Evolutionary conservation across 2,113 vertebrate genomes (phyloP), one percentile per base, ranked within the genome.

Genomic region (Sinocyclocheilus anshuiensis): DNA sequence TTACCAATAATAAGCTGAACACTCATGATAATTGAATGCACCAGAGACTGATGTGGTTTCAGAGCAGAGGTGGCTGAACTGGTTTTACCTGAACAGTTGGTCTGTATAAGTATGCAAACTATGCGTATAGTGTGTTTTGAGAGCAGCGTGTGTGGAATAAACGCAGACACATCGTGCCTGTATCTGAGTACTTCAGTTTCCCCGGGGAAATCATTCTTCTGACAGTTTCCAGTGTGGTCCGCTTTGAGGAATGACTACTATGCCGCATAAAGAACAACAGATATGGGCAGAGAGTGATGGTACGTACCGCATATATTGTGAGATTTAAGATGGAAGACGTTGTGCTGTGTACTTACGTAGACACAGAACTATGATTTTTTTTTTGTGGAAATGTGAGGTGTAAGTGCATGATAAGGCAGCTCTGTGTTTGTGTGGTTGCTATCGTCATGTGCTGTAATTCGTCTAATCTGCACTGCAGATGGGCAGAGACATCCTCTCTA

Each of bases 101-200:
- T 90, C 88, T 88, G 50, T 18, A 83, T 77, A 88, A 85, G 90
- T 93, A 93, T 94, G 92, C 90, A 81, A 80, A 78, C 88, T 86
- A 90, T 92, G 81, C 71, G 33, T 29, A 69, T n/a, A 57, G 13
- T 1, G 36, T 36, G 74, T 63, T 59, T 13, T 57, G 53, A 79
- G 20, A 53, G 45, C 84, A 59, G n/a, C 12, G 59, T 33, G 9
- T 24, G 55, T 59, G 77, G 55, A 26, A 45, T 11, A 42, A 39
- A 63, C 15, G 50, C 22, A 76, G 50, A 11, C 74, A 20, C 6
- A 55, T 57, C n/a, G 24, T 2, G 9, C n/a, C 33, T 33, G 63
- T 4, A 18, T 81, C 24, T 72, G 48, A 83, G 61, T 29, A 36
- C 39, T 4, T 10, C 4, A 18, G 6, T 26, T 76, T 77, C 71